Evolutionary conservation across 30 jellyfish, hydroid and myxozoan species (phyloP).

Genomic region (Mastigias papua): DNA sequence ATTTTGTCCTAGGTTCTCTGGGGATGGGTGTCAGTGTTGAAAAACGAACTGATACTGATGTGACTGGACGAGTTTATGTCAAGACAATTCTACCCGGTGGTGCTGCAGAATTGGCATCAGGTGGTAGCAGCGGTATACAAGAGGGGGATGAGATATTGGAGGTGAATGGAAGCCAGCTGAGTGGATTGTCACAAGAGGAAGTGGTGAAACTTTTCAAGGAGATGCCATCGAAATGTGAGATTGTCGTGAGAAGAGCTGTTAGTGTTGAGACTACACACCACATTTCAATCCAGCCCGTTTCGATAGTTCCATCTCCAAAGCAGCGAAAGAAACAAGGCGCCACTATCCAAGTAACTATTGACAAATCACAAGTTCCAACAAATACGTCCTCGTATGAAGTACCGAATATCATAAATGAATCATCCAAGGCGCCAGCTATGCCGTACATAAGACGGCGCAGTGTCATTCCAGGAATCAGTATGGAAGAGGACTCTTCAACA

Average conservation of each 20-base stretch:
- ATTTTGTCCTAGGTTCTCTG: slow-evolving; percentile 72
- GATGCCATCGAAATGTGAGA: slow-evolving; percentile 81
- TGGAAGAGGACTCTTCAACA: slow-evolving; percentile 39
- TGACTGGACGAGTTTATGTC: slow-evolving; percentile 82
- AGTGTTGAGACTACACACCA: slow-evolving; percentile 36
- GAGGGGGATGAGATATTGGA: slow-evolving; percentile 89
- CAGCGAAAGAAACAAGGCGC: slow-evolving; percentile 12
- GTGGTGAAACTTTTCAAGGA: slow-evolving; percentile 78
- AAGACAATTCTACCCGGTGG: slow-evolving; percentile 88
- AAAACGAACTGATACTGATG: slow-evolving; percentile 65
- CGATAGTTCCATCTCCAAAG: slow-evolving; percentile 46
- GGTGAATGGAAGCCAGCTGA: slow-evolving; percentile 76
- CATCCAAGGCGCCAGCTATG: slow-evolving; percentile 33
- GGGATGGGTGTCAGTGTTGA: slow-evolving; percentile 92
- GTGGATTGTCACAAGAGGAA: slow-evolving; percentile 73
- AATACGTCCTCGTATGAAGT: slow-evolving; percentile 67
- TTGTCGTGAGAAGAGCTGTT: slow-evolving; percentile 51
- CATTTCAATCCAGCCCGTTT: slow-evolving; percentile 64
- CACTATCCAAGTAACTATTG: slow-evolving; percentile 54
- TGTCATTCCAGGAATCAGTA: slow-evolving; percentile 75
- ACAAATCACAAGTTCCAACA: slow-evolving; percentile 54
- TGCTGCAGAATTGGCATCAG: slow-evolving; percentile 89
- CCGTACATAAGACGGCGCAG: slow-evolving; percentile 92
- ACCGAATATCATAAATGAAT: slow-evolving; percentile 80
- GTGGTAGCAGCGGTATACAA: slow-evolving; percentile 89